phyloP scores from a whole-genome alignment of 2,113 vertebrate genomes.

The Cyrtonyx montezumae region DNA sequence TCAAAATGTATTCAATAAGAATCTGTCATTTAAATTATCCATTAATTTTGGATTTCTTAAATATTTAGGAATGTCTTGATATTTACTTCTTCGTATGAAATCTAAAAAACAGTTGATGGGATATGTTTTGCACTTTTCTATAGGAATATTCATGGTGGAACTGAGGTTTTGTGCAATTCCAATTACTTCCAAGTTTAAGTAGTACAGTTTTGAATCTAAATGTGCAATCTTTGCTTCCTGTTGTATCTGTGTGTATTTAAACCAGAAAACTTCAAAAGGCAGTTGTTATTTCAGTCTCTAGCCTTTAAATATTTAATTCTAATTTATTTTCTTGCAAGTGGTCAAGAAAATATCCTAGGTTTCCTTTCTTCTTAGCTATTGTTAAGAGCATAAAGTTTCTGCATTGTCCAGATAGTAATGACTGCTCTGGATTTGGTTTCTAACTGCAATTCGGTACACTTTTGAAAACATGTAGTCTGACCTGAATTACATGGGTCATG shows the following conservation, averaged over 20 bases:
- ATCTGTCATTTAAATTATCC: background rate
- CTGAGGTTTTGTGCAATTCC: background rate
- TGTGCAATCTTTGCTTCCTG: background rate
- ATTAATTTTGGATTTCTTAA: background rate
- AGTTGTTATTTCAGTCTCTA: background rate
- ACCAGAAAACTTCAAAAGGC: background rate
- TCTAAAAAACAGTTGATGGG: background rate
- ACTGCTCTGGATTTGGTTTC: background rate
- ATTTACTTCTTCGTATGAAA: background rate
- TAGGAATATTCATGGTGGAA: background rate
- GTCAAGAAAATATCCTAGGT: background rate
- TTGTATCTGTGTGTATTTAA: background rate
- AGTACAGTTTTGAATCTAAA: background rate
- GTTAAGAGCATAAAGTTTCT: background rate
- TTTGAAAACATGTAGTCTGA: background rate
- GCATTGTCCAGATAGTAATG: background rate
- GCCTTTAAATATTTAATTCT: constrained; percentile 40
- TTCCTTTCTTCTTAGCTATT: background rate
- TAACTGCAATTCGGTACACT: background rate
- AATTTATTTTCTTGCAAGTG: background rate
- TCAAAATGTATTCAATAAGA: background rate
- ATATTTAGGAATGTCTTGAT: background rate
- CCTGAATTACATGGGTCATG: background rate
- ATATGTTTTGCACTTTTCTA: background rate
- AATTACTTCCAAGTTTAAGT: background rate